Conservation (phyloP, 2,797 vertebrate species). For the Rhinichthys osculus region DNA sequence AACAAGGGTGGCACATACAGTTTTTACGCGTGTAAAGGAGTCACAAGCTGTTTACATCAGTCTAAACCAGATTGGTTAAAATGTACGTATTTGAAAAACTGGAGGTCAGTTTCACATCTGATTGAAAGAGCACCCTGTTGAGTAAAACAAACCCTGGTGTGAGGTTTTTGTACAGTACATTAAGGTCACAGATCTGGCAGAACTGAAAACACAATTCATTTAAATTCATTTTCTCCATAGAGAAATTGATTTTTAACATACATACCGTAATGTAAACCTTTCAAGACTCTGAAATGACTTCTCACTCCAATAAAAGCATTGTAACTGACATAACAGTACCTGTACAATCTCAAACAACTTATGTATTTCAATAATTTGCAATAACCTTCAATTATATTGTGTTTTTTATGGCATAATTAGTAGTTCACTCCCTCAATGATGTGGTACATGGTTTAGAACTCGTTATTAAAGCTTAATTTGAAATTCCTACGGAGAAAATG, state of each 20-base stretch:
- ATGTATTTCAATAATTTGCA: not conserved
- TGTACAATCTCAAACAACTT: not conserved
- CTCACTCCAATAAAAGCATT: not conserved
- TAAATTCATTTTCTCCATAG: not conserved
- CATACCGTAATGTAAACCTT: not conserved
- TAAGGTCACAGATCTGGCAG: not conserved
- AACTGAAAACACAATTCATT: conserved; percentile 1
- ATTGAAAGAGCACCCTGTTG: not conserved
- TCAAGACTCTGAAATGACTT: not conserved
- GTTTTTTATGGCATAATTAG: conserved; percentile 2
- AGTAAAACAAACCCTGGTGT: not conserved
- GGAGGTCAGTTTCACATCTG: not conserved
- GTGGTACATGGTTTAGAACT: not conserved
- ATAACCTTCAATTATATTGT: conserved; percentile 3
- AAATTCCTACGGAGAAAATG: not conserved
- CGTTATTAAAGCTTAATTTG: not conserved
- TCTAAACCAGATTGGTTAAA: conserved; percentile 19
- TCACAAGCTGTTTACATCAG: conserved; percentile 3
- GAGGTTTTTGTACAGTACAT: not conserved
- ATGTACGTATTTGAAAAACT: not conserved
- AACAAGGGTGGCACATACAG: not conserved
- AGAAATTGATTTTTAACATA: not conserved
- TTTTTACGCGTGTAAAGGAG: not conserved
- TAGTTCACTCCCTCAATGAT: not conserved
- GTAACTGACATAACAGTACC: not conserved